phyloP scores from a whole-genome alignment of 2,113 vertebrate genomes.

The Passer montanus region DNA sequence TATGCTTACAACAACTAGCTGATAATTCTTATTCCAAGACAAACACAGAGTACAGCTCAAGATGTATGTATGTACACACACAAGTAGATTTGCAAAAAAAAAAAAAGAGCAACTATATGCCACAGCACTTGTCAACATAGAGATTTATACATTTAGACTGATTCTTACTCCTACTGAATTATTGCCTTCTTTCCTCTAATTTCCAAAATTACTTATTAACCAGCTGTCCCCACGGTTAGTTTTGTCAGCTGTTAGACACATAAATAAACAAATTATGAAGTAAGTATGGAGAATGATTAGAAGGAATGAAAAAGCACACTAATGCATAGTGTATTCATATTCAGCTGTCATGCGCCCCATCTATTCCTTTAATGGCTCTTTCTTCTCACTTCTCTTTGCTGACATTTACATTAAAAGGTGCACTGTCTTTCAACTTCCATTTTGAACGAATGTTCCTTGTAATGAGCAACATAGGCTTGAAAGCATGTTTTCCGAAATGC shows the following conservation, averaged over 20 bases:
- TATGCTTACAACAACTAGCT: background rate
- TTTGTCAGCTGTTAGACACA: constrained; percentile 43
- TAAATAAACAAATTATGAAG: constrained; percentile 69
- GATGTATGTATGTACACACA: background rate
- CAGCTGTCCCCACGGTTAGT: constrained; percentile 43
- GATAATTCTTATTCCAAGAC: background rate
- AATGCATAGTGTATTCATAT: constrained; percentile 68
- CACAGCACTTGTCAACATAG: background rate
- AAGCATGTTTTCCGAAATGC: constrained; percentile 44
- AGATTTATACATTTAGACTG: background rate
- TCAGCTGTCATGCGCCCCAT: constrained; percentile 61
- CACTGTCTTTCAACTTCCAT: constrained; percentile 46
- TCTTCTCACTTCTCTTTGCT: constrained; percentile 66
- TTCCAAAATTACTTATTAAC: constrained; percentile 67
- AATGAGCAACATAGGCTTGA: constrained; percentile 21
- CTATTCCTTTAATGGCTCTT: constrained; percentile 71
- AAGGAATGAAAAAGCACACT: constrained; percentile 47
- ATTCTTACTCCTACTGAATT: constrained; percentile 1
- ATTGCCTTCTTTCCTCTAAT: background rate
- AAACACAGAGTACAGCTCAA: background rate
- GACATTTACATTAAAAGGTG: constrained; percentile 63
- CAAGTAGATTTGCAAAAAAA: background rate
- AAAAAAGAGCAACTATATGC: background rate
- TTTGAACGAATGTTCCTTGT: constrained; percentile 36
- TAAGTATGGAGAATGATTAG: constrained; percentile 61